Percentiles rank a stretch among this genome's conserved stretches.
Evolutionary conservation across 2,888 invertebrate species (phyloP).

Genomic region (Gymnosoma rotundatum): DNA sequence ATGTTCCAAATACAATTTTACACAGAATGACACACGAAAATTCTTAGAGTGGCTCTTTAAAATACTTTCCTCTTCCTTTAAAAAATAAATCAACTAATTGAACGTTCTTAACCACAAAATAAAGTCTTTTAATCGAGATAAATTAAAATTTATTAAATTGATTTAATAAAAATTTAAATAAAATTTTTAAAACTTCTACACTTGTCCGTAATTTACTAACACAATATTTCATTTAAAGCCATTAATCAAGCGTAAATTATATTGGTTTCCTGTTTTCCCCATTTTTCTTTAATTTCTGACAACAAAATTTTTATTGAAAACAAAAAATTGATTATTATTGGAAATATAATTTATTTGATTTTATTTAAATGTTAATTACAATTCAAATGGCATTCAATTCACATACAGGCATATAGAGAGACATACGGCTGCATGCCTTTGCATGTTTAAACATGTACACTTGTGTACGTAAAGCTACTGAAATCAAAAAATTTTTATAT

Average conservation of each 20-base stretch:
- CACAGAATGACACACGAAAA: too few relatives aligned
- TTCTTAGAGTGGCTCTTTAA: too few relatives aligned
- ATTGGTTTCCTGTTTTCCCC: conserved; percentile 34
- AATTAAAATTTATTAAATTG: not conserved
- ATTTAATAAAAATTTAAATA: not conserved
- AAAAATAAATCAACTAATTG: too few relatives aligned
- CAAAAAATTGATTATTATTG: not conserved
- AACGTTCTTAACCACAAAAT: too few relatives aligned
- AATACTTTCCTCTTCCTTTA: too few relatives aligned
- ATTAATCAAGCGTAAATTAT: conserved; percentile 44
- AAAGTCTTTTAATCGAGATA: too few relatives aligned
- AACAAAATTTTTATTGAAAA: not conserved
- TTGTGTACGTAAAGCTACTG: conserved; percentile 35
- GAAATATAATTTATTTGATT: conserved; percentile 58
- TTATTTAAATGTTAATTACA: conserved; percentile 60
- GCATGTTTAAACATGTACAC: conserved; percentile 4
- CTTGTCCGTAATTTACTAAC: not conserved
- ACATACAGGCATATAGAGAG: not conserved
- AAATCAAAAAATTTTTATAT: conserved; percentile 60
- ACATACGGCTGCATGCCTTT: not conserved
- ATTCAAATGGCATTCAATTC: conserved; percentile 35
- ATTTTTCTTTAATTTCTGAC: not conserved
- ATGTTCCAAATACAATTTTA: too few relatives aligned
- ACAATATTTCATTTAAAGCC: conserved; percentile 16
- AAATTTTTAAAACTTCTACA: too few relatives aligned